phyloP scores from a whole-genome alignment of 2,113 vertebrate species.

The Alces alces region DNA sequence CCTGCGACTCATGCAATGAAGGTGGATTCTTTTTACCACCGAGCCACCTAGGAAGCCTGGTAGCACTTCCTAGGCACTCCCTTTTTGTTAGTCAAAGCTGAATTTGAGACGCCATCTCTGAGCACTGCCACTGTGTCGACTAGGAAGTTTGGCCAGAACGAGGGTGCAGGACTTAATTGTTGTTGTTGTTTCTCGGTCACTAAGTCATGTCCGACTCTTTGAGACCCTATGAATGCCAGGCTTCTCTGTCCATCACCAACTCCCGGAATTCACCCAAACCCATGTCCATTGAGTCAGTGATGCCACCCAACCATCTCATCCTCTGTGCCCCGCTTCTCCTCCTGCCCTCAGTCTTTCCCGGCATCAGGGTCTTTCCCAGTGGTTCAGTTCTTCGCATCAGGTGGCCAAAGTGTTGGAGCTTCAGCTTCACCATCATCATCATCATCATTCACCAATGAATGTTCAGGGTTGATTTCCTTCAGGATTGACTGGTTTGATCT shows the following conservation, averaged over 20 bases:
- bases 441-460: neutral
- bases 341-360: neutral
- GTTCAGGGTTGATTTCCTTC: neutral
- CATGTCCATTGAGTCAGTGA: neutral
- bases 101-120: neutral
- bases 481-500: neutral
- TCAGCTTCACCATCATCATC: neutral
- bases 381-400: neutral
- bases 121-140: neutral
- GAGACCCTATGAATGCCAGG: neutral
- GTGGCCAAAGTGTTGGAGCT: neutral
- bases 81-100: neutral
- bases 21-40: neutral
- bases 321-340: neutral
- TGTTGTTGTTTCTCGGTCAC: neutral
- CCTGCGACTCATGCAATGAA: neutral
- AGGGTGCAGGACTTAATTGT: neutral
- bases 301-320: neutral
- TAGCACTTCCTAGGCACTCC: neutral
- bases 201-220: neutral
- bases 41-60: neutral
- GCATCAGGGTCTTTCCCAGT: neutral
- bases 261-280: neutral
- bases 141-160: neutral
- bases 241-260: neutral